Conservation (phyloP, 2,113 vertebrate species). For the Chiloscyllium plagiosum region DNA sequence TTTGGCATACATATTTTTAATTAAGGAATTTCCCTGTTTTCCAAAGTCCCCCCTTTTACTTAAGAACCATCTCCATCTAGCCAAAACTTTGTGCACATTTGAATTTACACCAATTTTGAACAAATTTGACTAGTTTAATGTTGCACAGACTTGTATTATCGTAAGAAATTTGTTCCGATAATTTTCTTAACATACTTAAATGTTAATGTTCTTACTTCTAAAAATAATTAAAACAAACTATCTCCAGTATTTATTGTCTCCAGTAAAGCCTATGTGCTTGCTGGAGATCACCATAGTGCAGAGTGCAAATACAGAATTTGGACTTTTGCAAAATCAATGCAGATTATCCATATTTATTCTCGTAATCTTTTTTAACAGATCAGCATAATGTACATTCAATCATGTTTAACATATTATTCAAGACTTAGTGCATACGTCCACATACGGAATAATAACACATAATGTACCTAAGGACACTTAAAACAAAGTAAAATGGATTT, state of each 20-base stretch:
- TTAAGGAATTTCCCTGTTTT: background rate
- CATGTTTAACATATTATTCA: background rate
- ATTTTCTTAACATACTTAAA: background rate
- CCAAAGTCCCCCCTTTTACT: constrained; percentile 19
- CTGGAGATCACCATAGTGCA: constrained; percentile 16
- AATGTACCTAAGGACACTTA: background rate
- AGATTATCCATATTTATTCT: background rate
- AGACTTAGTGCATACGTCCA: background rate
- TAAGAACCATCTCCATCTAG: background rate
- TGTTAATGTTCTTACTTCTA: background rate
- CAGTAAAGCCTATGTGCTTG: background rate
- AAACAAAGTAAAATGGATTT: background rate
- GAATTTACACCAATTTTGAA: background rate
- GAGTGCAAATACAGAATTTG: background rate
- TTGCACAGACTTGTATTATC: background rate
- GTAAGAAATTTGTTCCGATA: background rate
- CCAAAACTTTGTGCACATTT: constrained; percentile 29
- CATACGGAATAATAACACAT: background rate
- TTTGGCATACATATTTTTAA: background rate
- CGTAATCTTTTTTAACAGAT: background rate
- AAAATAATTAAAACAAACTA: background rate
- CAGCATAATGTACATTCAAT: background rate
- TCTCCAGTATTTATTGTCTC: background rate
- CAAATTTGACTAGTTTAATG: background rate
- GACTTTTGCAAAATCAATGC: background rate